Conservation (phyloP, 1,140 invertebrate species). For the Drosophila truncata region DNA sequence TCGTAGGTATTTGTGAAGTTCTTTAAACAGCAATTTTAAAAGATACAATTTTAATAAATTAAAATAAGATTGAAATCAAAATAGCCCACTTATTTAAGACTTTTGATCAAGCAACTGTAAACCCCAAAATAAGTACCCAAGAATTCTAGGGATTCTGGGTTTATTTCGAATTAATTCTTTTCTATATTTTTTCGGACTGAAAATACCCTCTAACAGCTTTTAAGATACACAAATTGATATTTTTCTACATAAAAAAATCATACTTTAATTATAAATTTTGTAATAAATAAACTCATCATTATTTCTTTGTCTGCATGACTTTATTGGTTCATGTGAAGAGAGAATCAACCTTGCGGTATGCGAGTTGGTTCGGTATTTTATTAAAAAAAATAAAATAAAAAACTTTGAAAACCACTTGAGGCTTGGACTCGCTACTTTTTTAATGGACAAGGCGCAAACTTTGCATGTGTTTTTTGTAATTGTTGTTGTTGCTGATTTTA, state of each 20-base stretch:
- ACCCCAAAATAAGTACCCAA: neutral
- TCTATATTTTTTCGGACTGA: too few relatives aligned
- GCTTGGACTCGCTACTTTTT: constrained; percentile 60
- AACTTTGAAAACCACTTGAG: constrained; percentile 44
- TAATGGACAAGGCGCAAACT: constrained; percentile 69
- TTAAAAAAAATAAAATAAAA: constrained; percentile 2
- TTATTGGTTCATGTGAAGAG: constrained; percentile 26
- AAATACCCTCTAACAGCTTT: neutral
- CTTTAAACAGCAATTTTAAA: accelerated
- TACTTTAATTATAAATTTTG: neutral
- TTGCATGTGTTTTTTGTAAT: constrained; percentile 26
- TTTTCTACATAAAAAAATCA: neutral
- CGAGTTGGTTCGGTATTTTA: constrained; percentile 30
- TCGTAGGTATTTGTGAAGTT: neutral
- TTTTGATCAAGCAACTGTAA: neutral
- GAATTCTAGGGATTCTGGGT: neutral
- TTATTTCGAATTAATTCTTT: neutral
- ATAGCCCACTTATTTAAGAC: neutral
- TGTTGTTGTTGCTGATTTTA: constrained; percentile 55
- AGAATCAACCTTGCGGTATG: constrained; percentile 77
- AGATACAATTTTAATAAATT: neutral
- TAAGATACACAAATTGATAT: neutral
- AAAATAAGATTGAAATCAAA: neutral
- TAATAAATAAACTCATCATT: neutral
- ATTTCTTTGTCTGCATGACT: constrained; percentile 4